phyloP scores from a whole-genome alignment of 2,888 invertebrate genomes.

The Cantharis nigra region DNA sequence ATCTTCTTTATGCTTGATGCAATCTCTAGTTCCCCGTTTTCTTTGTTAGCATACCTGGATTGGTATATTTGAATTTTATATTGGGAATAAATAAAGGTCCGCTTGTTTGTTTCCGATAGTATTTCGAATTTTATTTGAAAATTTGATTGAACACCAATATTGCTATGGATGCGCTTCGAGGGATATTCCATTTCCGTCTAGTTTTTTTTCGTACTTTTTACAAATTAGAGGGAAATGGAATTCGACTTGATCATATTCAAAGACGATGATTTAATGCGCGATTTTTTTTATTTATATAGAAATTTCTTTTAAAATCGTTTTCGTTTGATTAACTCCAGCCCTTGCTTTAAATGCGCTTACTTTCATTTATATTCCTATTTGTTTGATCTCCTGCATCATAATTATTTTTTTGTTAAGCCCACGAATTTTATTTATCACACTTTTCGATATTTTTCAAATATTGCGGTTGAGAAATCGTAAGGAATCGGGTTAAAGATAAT shows the following conservation, averaged over 20 bases:
- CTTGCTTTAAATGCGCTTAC: neutral
- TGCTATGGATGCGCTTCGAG: constrained; percentile 5
- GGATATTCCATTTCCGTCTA: constrained; percentile 1
- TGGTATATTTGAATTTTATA: constrained; percentile 38
- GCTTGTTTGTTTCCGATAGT: constrained; percentile 29
- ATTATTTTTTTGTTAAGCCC: neutral
- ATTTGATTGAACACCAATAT: constrained; percentile 30
- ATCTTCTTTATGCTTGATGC: constrained; percentile 32
- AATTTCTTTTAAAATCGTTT: neutral
- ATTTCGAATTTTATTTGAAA: constrained; percentile 27
- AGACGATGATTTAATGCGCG: neutral
- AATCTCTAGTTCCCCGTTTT: constrained; percentile 32
- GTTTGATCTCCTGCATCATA: neutral
- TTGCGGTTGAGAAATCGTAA: too few relatives aligned
- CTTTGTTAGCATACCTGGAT: constrained; percentile 37
- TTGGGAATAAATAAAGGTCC: constrained; percentile 37
- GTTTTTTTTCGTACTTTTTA: constrained; percentile 1
- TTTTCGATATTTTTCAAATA: too few relatives aligned
- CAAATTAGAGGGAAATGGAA: constrained; percentile 3
- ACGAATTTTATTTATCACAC: neutral
- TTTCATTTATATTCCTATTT: neutral
- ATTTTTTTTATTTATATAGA: neutral
- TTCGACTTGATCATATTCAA: constrained; percentile 2
- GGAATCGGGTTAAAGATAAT: too few relatives aligned
- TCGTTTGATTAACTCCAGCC: neutral